Evolutionary conservation across 2,888 invertebrate genomes (phyloP).

Genomic region (Platypus cylindrus): DNA sequence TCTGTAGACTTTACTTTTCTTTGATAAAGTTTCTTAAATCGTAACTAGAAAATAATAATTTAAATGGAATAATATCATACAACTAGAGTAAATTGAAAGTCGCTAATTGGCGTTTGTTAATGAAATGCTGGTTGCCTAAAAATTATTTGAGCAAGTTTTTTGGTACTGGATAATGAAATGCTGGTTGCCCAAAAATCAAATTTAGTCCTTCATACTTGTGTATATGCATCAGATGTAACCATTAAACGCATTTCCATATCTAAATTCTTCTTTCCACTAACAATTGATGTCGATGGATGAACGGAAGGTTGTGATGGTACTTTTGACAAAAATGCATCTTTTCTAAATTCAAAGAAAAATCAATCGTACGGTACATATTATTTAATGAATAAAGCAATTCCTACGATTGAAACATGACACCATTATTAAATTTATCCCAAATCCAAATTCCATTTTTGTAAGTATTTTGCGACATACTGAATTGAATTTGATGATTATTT

Average conservation of each 20-base stretch:
- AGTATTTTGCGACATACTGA: too few relatives aligned
- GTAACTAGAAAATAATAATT: constrained; percentile 11
- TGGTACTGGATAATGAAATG: too few relatives aligned
- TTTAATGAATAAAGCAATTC: constrained; percentile 21
- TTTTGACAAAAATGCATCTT: constrained; percentile 8
- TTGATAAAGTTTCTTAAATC: constrained; percentile 44
- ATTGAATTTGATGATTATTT: too few relatives aligned
- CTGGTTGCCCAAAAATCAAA: too few relatives aligned
- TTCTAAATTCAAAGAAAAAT: too few relatives aligned
- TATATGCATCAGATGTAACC: constrained; percentile 38
- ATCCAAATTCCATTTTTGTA: constrained; percentile 14
- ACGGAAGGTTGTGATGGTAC: constrained; percentile 7
- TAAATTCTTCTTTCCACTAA: constrained; percentile 10
- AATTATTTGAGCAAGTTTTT: too few relatives aligned
- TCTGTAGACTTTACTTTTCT: constrained; percentile 42
- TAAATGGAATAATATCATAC: too few relatives aligned
- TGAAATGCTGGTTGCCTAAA: too few relatives aligned
- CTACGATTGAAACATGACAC: constrained; percentile 21
- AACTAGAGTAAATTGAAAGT: too few relatives aligned
- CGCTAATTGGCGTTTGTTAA: too few relatives aligned
- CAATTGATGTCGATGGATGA: constrained; percentile 6
- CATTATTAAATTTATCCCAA: constrained; percentile 16
- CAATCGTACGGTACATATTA: constrained; percentile 1
- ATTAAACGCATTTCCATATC: constrained; percentile 31
- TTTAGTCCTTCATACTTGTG: constrained; percentile 12